Conservation (phyloP, 2,888 invertebrate genomes). For the Drosophila cracens region DNA sequence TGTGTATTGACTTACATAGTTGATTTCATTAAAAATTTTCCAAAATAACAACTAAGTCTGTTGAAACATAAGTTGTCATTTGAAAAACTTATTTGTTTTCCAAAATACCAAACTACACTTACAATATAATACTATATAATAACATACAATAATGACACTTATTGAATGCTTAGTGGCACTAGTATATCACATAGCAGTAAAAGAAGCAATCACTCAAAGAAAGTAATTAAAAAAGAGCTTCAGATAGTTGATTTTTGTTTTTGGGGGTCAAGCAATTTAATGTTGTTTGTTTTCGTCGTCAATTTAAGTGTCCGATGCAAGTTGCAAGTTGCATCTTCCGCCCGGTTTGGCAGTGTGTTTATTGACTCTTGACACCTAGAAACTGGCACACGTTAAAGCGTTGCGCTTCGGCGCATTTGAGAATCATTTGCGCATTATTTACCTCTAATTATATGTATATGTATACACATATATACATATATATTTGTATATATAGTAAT, state of each 20-base stretch:
- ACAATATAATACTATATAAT: not conserved
- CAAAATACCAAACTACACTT: not conserved
- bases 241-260: not conserved
- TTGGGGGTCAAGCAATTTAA: constrained; percentile 10
- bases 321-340: constrained; percentile 37
- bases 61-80: not conserved
- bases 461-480: not conserved
- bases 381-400: constrained; percentile 60
- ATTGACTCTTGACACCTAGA: constrained; percentile 63
- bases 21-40: too few species aligned
- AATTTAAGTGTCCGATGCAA: constrained; percentile 24
- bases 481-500: not conserved
- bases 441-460: constrained; percentile 58
- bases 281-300: constrained; percentile 33
- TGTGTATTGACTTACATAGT: too few species aligned
- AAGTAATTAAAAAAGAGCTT: not conserved
- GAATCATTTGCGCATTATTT: constrained; percentile 65
- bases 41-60: too few species aligned
- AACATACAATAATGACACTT: not conserved
- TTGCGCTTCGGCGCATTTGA: constrained; percentile 64
- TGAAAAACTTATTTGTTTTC: not conserved
- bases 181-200: not conserved
- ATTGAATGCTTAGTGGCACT: not conserved
- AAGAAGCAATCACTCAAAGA: not conserved
- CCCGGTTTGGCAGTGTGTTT: constrained; percentile 6